Conservation (phyloP, 2,113 vertebrate species). For the Macroglossus sobrinus region DNA sequence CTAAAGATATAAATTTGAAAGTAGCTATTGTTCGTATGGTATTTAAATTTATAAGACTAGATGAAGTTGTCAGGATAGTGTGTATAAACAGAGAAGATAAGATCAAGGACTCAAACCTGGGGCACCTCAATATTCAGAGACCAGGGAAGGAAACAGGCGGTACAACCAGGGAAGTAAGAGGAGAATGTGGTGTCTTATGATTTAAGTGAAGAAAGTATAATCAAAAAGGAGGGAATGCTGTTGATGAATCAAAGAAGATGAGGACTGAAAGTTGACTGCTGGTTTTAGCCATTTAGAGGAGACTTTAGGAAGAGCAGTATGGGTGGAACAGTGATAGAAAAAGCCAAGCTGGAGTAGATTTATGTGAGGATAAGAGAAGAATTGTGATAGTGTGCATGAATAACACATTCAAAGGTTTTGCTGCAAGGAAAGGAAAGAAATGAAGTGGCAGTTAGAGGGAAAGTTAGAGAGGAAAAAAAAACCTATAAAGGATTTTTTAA, state of each 20-base stretch:
- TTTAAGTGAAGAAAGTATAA: no score
- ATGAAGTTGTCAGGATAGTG: background rate
- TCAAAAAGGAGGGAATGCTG: background rate
- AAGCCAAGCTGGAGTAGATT: background rate
- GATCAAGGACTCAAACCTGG: background rate
- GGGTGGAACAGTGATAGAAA: background rate
- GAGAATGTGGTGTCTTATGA: background rate
- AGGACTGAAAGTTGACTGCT: no score
- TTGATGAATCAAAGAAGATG: background rate
- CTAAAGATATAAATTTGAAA: background rate
- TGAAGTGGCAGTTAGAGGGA: background rate
- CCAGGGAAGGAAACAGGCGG: background rate
- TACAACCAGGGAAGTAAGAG: background rate
- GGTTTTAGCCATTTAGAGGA: background rate
- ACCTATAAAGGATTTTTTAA: background rate
- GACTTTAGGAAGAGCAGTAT: background rate
- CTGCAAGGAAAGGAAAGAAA: background rate
- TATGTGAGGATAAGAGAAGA: background rate
- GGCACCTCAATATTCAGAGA: background rate
- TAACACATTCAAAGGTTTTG: background rate
- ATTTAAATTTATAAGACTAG: background rate
- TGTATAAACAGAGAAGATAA: background rate
- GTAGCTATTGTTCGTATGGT: background rate
- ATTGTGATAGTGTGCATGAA: background rate
- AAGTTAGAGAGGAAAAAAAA: background rate